Conservation (phyloP, 2,113 vertebrate genomes). For the Aldabrachelys gigantea region DNA sequence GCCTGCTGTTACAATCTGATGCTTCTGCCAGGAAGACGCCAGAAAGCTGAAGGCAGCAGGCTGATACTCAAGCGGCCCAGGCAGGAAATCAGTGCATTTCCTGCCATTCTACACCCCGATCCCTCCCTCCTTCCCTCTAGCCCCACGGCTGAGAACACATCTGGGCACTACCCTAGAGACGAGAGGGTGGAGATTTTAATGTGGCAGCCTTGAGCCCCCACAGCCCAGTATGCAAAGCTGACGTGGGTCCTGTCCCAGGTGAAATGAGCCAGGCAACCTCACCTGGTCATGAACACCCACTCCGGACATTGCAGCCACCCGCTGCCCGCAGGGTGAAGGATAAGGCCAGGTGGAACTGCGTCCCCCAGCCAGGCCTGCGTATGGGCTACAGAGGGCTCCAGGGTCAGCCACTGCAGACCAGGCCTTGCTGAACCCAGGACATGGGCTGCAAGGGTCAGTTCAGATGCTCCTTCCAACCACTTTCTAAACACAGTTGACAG, state of each 20-base stretch:
- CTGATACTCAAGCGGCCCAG: neutral
- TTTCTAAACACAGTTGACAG: too few species aligned
- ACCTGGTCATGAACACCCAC: neutral
- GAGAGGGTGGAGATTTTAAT: neutral
- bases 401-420: too few species aligned
- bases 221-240: neutral
- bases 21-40: neutral
- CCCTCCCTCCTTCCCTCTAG: neutral
- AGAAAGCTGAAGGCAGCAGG: neutral
- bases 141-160: neutral
- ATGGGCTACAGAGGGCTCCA: too few species aligned
- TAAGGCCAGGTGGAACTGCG: neutral
- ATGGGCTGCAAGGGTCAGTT: too few species aligned
- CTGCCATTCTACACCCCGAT: neutral
- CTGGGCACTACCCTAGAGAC: neutral
- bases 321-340: too few species aligned
- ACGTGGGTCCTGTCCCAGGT: neutral
- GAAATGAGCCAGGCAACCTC: neutral
- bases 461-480: too few species aligned
- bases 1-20: neutral
- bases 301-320: neutral
- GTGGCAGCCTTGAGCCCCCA: too few species aligned
- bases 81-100: neutral
- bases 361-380: too few species aligned
- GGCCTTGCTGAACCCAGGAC: too few species aligned